Base-by-base conservation (phyloP, 2,888 invertebrate species). In the Lacanobia oleracea region DNA sequence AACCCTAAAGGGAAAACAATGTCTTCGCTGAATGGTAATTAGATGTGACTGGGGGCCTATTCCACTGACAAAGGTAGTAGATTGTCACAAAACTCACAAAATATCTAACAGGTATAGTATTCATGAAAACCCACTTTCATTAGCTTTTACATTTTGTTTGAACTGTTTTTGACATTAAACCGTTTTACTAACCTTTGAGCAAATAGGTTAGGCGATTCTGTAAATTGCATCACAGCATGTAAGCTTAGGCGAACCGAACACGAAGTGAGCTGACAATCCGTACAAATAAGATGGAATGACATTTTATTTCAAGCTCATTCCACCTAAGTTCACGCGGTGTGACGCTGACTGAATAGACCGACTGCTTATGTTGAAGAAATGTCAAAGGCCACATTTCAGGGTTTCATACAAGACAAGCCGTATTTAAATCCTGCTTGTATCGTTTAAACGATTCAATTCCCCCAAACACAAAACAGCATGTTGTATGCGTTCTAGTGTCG, bases 41-140 rank as follows among this genome's bases (percentile, higher is more conserved):
- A 64, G n/a, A 50, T 50, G 69, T 43, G 63, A 37, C 48, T 61
- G 48, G 48, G 48, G 53, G 43, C 76, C 75, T 75, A 63, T 75
- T 59, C n/a, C 14, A 10, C 12, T 33, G 4, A 51, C 23, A 27
- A 60, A 60, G 59, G 14, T 69, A 12, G 9, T 50, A 40, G 54
- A 21, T 50, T 62, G 14, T 45, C 43, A 48, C 48, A 48, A 53
- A 48, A 27, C 37, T 45, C 43, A 48, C 48, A 48, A 53, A 48
- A 27, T 45, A 51, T 57, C 37, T 14, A 56, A 45, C 40, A 21
- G n/a, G n/a, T n/a, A 21, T 51, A 23, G 27, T 12, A 23, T 64
- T 53, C 1, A 18, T 18, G 45, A 10, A 6, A 57, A 18, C 9
- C 18, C 8, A 16, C 50, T 37, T 67, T 43, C 8, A 40, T 51